phyloP scores from a whole-genome alignment of 2,113 vertebrate genomes.

The Nansenia antarctica region DNA sequence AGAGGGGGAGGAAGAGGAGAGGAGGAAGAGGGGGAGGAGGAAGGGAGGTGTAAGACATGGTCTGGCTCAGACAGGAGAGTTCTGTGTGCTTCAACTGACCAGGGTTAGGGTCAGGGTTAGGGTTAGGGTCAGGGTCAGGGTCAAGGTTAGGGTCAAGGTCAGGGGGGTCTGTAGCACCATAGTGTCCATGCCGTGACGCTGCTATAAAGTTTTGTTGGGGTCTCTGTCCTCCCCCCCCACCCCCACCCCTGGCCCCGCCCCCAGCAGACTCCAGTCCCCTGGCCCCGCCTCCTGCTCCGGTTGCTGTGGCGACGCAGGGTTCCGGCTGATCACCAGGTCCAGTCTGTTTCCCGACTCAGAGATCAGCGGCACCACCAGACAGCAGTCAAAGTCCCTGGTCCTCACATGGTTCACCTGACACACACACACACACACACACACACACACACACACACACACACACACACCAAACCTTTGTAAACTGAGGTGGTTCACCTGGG shows the following conservation, averaged over 20 bases:
- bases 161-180: slow-evolving; percentile 89
- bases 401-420: slow-evolving; percentile 92
- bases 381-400: slow-evolving; percentile 98
- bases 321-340: slow-evolving; percentile 95
- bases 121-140: no score
- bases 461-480: no score
- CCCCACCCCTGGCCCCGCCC: slow-evolving; percentile 47
- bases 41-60: slow-evolving; percentile 29
- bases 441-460: not conserved
- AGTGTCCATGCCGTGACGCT: slow-evolving; percentile 57
- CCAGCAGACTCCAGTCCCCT: slow-evolving; percentile 27
- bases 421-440: not conserved
- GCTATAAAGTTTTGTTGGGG: slow-evolving; percentile 91
- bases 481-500: no score
- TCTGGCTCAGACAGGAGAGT: slow-evolving; percentile 29
- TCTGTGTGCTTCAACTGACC: slow-evolving; percentile 56
- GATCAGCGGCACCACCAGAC: slow-evolving; percentile 95
- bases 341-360: slow-evolving; percentile 95
- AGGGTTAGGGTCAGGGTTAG: no score
- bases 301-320: slow-evolving; percentile 82
- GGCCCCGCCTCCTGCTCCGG: slow-evolving; percentile 70
- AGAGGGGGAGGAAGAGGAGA: not conserved
- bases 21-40: not conserved
- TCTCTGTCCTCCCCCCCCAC: slow-evolving; percentile 78
- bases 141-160: no score